Percentiles rank a stretch among this genome's conserved stretches.
These are phyloP conservation scores for Caprella mutica DNA, from an alignment of 2,888 invertebrate species.

Conservation along the genomic window DNA sequence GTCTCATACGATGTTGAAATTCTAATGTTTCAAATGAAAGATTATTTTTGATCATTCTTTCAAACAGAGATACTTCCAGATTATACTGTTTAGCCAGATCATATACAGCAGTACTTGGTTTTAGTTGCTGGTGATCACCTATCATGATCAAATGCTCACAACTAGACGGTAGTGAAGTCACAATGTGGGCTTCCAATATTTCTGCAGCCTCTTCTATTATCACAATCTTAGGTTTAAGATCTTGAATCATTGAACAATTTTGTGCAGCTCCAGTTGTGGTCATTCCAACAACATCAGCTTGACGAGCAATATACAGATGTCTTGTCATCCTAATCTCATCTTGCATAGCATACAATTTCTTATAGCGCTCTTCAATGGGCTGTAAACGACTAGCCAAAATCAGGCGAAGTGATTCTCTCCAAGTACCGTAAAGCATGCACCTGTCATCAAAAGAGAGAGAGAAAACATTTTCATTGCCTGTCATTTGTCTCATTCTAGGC, in stretches of 20 bases:
- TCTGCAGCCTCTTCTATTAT: conserved; percentile 83
- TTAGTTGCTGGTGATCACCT: conserved; percentile 71
- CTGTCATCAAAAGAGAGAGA: background rate
- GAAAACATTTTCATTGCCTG: background rate
- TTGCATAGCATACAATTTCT: background rate
- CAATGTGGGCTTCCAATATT: conserved; percentile 71
- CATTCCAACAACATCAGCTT: conserved; percentile 15
- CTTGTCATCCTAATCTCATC: background rate
- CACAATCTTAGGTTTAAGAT: conserved; percentile 37
- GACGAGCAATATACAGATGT: conserved; percentile 8
- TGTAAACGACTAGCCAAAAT: background rate
- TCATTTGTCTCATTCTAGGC: too few species aligned
- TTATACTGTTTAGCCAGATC: conserved; percentile 54
- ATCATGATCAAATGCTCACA: conserved; percentile 74
- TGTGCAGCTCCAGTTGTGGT: conserved; percentile 19
- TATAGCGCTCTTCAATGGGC: background rate
- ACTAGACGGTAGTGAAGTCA: conserved; percentile 57
- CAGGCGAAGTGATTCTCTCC: background rate
- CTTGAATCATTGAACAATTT: conserved; percentile 4
- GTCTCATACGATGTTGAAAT: conserved; percentile 66
- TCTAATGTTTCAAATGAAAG: conserved; percentile 48
- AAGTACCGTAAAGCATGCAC: background rate
- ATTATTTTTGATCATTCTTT: conserved; percentile 60
- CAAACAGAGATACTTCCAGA: conserved; percentile 68
- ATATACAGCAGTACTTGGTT: conserved; percentile 59